These are phyloP conservation scores for Lynx canadensis DNA, from an alignment of 2,113 vertebrate species.

Conservation along the genomic window DNA sequence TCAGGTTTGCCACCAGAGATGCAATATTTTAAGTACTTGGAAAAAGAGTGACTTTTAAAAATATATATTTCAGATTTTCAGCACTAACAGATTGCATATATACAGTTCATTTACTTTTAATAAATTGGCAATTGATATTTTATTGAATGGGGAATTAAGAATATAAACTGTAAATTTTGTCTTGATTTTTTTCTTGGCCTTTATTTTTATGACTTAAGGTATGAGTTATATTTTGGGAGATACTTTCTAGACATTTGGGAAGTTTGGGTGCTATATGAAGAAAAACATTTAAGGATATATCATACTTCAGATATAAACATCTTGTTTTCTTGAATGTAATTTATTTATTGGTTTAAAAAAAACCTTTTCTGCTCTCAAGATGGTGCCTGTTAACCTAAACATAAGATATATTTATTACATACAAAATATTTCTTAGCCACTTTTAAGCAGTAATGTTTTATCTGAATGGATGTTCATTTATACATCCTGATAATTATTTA, in stretches of 20 bases:
- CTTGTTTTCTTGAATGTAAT: conserved; percentile 77
- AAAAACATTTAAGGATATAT: conserved; percentile 70
- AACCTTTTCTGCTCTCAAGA: conserved; percentile 69
- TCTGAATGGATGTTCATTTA: conserved; percentile 64
- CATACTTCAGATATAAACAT: conserved; percentile 64
- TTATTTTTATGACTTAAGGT: conserved; percentile 72
- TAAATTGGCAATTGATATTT: conserved; percentile 85
- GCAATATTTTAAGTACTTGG: conserved; percentile 88
- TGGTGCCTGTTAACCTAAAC: conserved; percentile 79
- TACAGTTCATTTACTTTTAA: conserved; percentile 86
- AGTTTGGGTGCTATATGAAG: conserved; percentile 78
- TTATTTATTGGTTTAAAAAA: conserved; percentile 78
- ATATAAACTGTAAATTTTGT: conserved; percentile 77
- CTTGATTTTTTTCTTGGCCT: conserved; percentile 71
- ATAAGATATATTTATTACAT: conserved; percentile 76
- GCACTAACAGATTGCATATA: conserved; percentile 82
- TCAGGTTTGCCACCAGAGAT: conserved; percentile 84
- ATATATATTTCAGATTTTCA: conserved; percentile 86
- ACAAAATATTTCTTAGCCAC: conserved; percentile 65
- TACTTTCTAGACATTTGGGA: conserved; percentile 69
- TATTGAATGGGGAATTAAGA: conserved; percentile 83
- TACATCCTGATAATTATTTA: conserved; percentile 77
- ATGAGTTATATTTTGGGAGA: conserved; percentile 72
- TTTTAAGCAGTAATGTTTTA: conserved; percentile 70
- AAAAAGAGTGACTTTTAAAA: conserved; percentile 83